Conservation (phyloP, 2,113 vertebrate genomes). For the Megaptera novaeangliae region DNA sequence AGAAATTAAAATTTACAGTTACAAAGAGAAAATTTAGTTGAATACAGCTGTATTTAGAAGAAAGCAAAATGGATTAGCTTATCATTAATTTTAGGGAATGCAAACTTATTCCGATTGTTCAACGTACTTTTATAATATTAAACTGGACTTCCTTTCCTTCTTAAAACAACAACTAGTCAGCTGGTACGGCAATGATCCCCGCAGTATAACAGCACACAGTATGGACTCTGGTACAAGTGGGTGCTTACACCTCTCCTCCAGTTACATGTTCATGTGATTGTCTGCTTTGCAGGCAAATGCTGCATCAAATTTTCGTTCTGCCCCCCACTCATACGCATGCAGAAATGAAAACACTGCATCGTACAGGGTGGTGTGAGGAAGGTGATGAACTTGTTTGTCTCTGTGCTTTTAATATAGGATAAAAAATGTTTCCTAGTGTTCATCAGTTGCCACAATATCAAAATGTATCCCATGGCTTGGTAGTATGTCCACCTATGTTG, state of each 20-base stretch:
- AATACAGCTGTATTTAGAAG: neutral
- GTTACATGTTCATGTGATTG: neutral
- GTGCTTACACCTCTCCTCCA: neutral
- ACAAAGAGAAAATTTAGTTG: neutral
- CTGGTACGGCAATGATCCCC: neutral
- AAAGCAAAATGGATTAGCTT: neutral
- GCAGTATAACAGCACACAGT: neutral
- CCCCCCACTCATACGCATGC: neutral
- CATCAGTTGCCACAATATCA: neutral
- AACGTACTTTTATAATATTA: neutral
- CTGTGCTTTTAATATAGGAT: neutral
- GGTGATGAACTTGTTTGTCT: neutral
- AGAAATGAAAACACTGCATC: neutral
- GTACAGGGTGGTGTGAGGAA: neutral
- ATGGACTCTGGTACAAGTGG: neutral
- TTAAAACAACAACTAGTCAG: neutral
- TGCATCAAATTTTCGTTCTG: neutral
- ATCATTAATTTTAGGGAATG: neutral
- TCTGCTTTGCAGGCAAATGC: neutral
- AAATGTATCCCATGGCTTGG: neutral
- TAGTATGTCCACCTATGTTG: accelerated
- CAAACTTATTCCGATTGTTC: neutral
- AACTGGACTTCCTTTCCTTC: neutral
- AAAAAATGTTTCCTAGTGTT: neutral
- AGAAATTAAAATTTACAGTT: neutral